Base-by-base conservation (phyloP, 2,888 invertebrate species). In the Scaptodrosophila latifasciaeformis region DNA sequence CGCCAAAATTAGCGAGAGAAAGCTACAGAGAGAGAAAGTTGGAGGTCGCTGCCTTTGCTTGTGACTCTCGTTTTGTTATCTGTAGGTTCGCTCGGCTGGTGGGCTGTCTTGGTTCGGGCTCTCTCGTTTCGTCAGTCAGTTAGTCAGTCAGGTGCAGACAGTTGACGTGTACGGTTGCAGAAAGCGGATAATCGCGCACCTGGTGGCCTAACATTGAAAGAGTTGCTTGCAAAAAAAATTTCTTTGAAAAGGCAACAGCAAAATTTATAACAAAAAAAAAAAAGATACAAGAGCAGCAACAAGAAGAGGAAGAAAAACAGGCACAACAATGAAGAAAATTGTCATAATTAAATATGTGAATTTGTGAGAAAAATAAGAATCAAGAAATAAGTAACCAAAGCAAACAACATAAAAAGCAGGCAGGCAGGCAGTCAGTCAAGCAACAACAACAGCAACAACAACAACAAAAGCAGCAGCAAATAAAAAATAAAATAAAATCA, bases 91-190 rank as follows among this genome's bases (percentile, higher is more conserved):
- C 24, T 24, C 24, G 24, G 24, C 24, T 24, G 24, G 39, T 2
- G 18, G n/a, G 12, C 24, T 24, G 24, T 24, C 59, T 27, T 30
- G 64, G 52, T 63, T 64, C 63, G 63, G 53, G 52, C 60, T 51
- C 56, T 46, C 49, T 59, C 63, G 62, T 15, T 29, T 19, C 13
- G 2, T 31, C 49, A 30, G 27, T 56, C 47, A 40, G 10, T 46
- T 63, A 59, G 69, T 71, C 79, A 85, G 85, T 85, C 84, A 85
- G 85, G 84, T 85, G 84, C 81, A 85, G 85, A 83, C 84, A 85
- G 84, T 84, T 83, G 75, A 83, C 82, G 84, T 81, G 84, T 71
- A 74, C 80, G 85, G 85, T 84, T 82, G 81, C 66, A 54, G 63
- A 72, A 53, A 67, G 67, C 79, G 82, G 81, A 57, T 49, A 66